A percentile compares a stretch with the other conserved stretches of the same genome.
phyloP scores from a whole-genome alignment of 2,888 invertebrate genomes.

The Nemurella pictetii region DNA sequence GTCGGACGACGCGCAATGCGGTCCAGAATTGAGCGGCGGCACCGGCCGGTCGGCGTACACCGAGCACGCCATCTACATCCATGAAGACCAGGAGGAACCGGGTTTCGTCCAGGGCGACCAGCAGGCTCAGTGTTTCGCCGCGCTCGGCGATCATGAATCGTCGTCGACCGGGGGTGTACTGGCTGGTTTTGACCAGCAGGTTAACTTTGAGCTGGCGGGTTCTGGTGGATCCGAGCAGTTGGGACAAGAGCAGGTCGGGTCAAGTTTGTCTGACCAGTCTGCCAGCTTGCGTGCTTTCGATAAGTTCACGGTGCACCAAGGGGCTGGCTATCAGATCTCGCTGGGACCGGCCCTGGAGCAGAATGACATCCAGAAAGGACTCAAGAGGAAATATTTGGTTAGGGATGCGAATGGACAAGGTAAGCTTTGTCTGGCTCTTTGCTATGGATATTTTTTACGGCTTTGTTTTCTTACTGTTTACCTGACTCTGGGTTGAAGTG shows the following conservation, averaged over 20 bases:
- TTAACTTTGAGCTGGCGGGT: neutral
- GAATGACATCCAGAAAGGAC: neutral
- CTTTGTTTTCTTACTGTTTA: too few species aligned
- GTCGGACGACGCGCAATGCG: neutral
- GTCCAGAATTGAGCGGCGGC: neutral
- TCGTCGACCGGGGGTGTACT: neutral
- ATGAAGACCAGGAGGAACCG: neutral
- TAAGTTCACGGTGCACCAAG: neutral
- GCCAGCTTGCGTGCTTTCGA: too few species aligned
- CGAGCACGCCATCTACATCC: neutral
- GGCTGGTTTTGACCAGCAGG: neutral
- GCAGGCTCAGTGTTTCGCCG: neutral
- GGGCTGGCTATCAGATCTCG: neutral
- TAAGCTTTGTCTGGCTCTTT: too few species aligned
- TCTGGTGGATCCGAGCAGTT: neutral
- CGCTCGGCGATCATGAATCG: neutral
- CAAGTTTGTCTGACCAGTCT: too few species aligned
- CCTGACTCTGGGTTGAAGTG: too few species aligned
- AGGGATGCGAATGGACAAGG: neutral
- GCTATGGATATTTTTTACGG: neutral
- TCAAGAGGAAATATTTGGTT: neutral
- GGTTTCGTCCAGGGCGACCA: neutral
- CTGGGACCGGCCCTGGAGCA: neutral
- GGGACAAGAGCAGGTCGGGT: too few species aligned
- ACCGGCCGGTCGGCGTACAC: neutral